Percentiles rank a stretch among this genome's conserved stretches.
These are phyloP conservation scores for Scelioninae gen. 1 DNA, from an alignment of 2,888 invertebrate species.

Conservation along the genomic window DNA sequence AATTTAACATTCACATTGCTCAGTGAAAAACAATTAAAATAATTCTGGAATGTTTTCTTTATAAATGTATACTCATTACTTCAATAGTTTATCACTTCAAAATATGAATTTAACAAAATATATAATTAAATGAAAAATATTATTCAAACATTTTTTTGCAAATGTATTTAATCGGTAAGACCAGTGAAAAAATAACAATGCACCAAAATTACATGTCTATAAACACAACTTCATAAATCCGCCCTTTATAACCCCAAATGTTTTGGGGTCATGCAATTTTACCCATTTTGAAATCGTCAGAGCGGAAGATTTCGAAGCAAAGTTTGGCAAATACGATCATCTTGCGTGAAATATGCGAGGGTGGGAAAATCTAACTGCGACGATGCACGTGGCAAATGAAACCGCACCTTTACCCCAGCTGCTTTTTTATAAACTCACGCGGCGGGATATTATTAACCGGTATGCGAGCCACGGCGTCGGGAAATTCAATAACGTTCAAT, in stretches of 20 bases:
- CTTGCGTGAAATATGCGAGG: slow-evolving; percentile 63
- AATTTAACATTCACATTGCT: too few relatives aligned
- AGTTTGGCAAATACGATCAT: slow-evolving; percentile 63
- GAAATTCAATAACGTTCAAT: slow-evolving; percentile 78
- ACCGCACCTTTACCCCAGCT: slow-evolving; percentile 45
- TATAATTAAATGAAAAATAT: too few relatives aligned
- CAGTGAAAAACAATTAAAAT: too few relatives aligned
- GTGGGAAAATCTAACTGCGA: slow-evolving; percentile 40
- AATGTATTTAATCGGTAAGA: too few relatives aligned
- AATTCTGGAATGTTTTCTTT: too few relatives aligned
- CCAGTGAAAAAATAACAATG: neutral
- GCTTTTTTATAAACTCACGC: slow-evolving; percentile 63
- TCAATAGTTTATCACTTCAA: too few relatives aligned
- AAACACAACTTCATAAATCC: slow-evolving; percentile 38
- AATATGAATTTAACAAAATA: too few relatives aligned
- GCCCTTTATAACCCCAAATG: slow-evolving; percentile 33
- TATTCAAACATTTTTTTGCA: too few relatives aligned
- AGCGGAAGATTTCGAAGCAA: slow-evolving; percentile 54
- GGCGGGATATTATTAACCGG: slow-evolving; percentile 77
- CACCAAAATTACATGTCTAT: slow-evolving; percentile 2
- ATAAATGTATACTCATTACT: too few relatives aligned
- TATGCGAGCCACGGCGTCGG: slow-evolving; percentile 67
- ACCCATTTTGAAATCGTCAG: slow-evolving; percentile 41
- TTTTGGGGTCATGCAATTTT: slow-evolving; percentile 48
- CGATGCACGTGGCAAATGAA: slow-evolving; percentile 55